phyloP scores from a whole-genome alignment of 2,888 invertebrate species.

The Drosophila colorata region DNA sequence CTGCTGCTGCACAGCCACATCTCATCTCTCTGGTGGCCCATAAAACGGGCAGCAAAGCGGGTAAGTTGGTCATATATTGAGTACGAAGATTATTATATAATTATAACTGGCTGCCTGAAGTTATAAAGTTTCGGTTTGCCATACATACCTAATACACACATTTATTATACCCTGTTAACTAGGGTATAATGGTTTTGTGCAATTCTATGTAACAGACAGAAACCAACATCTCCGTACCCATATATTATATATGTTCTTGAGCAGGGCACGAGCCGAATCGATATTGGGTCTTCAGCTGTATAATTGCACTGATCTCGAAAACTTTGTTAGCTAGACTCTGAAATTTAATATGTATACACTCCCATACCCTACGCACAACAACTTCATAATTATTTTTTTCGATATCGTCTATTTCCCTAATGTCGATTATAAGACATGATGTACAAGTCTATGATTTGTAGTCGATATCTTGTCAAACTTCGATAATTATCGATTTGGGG shows the following conservation, averaged over 20 bases:
- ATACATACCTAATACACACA: not conserved
- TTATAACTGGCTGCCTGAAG: constrained; percentile 3
- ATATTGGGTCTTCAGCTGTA: no score
- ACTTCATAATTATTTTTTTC: no score
- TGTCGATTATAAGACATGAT: no score
- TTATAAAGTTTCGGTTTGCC: not conserved
- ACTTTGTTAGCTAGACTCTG: no score
- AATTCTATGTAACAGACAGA: not conserved
- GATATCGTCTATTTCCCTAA: no score
- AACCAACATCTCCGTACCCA: not conserved
- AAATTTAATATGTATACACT: no score
- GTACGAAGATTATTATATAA: constrained; percentile 1
- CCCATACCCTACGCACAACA: no score
- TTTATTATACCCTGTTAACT: not conserved
- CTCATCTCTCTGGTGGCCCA: constrained; percentile 19
- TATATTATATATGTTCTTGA: not conserved
- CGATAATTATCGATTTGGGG: no score
- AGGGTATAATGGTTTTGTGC: not conserved
- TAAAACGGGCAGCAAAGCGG: constrained; percentile 8
- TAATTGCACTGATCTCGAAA: no score
- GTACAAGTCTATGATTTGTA: no score
- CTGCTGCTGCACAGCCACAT: constrained; percentile 10
- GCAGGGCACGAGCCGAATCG: no score
- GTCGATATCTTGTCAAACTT: no score
- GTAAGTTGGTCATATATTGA: constrained; percentile 44